Percentiles rank a stretch among this genome's conserved stretches.
phyloP scores from a whole-genome alignment of 2,888 invertebrate genomes.

The Biston betularia region DNA sequence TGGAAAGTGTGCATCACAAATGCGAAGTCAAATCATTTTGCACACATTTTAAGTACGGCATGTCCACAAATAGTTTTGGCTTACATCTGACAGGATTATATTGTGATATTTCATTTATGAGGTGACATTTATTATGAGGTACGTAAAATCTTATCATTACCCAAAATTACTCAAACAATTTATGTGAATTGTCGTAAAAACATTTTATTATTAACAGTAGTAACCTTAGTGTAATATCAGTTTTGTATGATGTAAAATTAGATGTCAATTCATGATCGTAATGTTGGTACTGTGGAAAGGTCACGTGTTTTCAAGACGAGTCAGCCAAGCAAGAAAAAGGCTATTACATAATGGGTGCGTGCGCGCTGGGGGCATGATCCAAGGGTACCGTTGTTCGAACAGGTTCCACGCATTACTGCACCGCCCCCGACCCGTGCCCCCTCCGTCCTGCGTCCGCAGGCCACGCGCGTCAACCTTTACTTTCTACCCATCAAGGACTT shows the following conservation, averaged over 20 bases:
- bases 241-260: constrained; percentile 1
- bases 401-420: constrained; percentile 72
- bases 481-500: constrained; percentile 83
- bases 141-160: no score
- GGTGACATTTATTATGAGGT: no score
- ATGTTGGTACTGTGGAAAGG: constrained; percentile 25
- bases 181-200: no score
- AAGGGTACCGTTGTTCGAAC: constrained; percentile 81
- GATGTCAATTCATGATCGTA: not conserved
- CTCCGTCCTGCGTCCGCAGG: constrained; percentile 40
- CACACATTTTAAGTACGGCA: no score
- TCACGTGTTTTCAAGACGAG: constrained; percentile 44
- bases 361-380: constrained; percentile 70
- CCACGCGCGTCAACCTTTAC: constrained; percentile 76
- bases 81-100: no score
- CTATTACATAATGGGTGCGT: constrained; percentile 83
- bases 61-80: no score
- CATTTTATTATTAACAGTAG: no score
- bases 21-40: no score
- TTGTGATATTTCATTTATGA: no score
- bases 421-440: constrained; percentile 44
- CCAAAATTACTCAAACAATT: no score
- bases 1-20: no score
- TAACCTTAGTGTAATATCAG: not conserved
- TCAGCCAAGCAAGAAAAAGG: constrained; percentile 76